These are phyloP conservation scores for Sebastes fasciatus DNA, from an alignment of 2,113 vertebrate genomes.

Conservation along the genomic window DNA sequence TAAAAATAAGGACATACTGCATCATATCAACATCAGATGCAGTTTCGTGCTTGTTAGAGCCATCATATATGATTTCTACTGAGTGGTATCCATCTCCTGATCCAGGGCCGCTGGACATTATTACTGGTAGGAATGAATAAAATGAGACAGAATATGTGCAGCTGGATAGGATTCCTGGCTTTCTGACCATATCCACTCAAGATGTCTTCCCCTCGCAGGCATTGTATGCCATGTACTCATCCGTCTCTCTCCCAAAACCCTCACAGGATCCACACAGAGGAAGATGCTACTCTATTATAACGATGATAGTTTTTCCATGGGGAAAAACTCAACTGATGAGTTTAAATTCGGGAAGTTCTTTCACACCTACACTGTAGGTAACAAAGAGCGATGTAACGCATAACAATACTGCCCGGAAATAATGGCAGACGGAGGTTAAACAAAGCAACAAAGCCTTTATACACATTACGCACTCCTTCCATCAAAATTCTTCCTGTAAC, in stretches of 20 bases:
- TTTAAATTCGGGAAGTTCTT: constrained; percentile 61
- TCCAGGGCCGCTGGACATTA: constrained; percentile 43
- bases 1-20: constrained; percentile 28
- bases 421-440: constrained; percentile 75
- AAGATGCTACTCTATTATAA: constrained; percentile 29
- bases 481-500: constrained; percentile 72
- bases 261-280: constrained; percentile 38
- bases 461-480: constrained; percentile 66
- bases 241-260: constrained; percentile 26
- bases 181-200: constrained; percentile 46
- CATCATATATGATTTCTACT: constrained; percentile 31
- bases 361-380: constrained; percentile 63
- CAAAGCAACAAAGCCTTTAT: constrained; percentile 76
- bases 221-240: constrained; percentile 18
- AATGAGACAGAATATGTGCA: constrained; percentile 41
- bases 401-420: constrained; percentile 70
- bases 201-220: constrained; percentile 46
- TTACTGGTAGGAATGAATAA: constrained; percentile 49
- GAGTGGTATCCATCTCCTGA: constrained; percentile 35
- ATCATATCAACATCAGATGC: constrained; percentile 38
- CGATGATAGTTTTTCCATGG: constrained; percentile 27
- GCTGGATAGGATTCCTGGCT: constrained; percentile 33
- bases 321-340: constrained; percentile 36
- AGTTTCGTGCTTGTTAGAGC: constrained; percentile 5
- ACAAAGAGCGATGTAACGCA: constrained; percentile 63